Evolutionary conservation across 1,140 invertebrate genomes (phyloP).

Genomic region (Chrysoperla carnea): DNA sequence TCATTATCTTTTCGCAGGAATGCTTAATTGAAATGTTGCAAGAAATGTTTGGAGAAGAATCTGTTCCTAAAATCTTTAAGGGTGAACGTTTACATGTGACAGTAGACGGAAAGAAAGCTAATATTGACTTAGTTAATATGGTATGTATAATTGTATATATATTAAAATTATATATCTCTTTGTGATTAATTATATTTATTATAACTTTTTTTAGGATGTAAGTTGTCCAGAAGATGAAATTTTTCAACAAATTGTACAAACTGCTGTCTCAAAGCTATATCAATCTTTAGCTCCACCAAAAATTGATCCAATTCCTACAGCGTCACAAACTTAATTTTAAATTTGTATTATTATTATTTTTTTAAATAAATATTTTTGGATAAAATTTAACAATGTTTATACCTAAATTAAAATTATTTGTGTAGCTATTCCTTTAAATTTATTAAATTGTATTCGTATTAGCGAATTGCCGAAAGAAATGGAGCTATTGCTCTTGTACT

Average conservation of each 20-base stretch:
- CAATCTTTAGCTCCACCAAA: conserved; percentile 58
- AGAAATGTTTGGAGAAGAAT: conserved; percentile 89
- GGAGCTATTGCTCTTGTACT: no score
- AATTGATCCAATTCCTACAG: conserved; percentile 7
- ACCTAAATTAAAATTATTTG: no score
- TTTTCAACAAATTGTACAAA: conserved; percentile 69
- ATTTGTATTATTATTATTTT: no score
- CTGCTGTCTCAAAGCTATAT: conserved; percentile 70
- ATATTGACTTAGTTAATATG: conserved; percentile 68
- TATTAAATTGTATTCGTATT: no score
- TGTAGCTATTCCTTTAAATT: no score
- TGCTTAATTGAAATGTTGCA: conserved; percentile 84
- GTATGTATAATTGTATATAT: conserved; percentile 36
- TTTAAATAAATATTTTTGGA: no score
- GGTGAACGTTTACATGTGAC: conserved; percentile 74
- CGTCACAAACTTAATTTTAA: no score
- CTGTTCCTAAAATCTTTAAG: conserved; percentile 88
- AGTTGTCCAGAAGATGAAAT: conserved; percentile 61
- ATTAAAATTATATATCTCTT: background rate
- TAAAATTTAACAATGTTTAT: no score
- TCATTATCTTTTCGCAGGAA: no score
- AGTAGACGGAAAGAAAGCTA: conserved; percentile 68
- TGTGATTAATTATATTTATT: background rate
- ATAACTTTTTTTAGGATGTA: conserved; percentile 44
- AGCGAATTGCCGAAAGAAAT: no score